Base-by-base conservation (phyloP, 2,888 invertebrate genomes). In the Agrochola lota region DNA sequence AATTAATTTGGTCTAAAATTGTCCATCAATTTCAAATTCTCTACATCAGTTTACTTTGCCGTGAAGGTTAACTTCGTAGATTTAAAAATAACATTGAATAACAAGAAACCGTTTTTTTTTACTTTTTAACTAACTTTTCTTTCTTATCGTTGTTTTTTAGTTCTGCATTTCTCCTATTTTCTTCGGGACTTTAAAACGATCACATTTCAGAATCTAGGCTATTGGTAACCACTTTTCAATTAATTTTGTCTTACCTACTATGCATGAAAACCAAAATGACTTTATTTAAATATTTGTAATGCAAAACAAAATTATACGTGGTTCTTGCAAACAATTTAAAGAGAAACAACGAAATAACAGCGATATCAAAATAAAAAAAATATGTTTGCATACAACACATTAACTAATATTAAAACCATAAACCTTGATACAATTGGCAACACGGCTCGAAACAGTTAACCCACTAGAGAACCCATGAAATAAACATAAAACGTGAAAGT, bases 371-470 rank as follows among this genome's bases (percentile, higher is more conserved):
- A 35, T 1, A 15, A 74, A 67, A 35, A 6, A 49, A 75, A 76
- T 81, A 52, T 76, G 26, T 52, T 75, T 52, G 7, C 12, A 52
- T 74, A 17, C 20, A 52, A 78, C 46, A 66, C 55, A 67, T 57
- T 49, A 57, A 75, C 8, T 15, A 57, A 23, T 23, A 81, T 75
- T 63, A 66, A 79, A 67, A 46, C 59, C 26, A 64, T 57, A 80
- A 84, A 74, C 85, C 69, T 72, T 72, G 46, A 69, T 83, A 60
- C 40, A 46, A 83, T 84, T 83, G 81, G 81, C 69, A 40, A 46
- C 46, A 67, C 52, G 26, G 35, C 30, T 75, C 17, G 11, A 26
- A 74, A 64, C 64, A 76, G 75, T 81, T 64, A 77, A 76, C 57
- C 75, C 15, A 74, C 30, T 35, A 66, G 26, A 60, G 40, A 71